phyloP scores from a whole-genome alignment of 2,888 invertebrate species.

The Acanthococcus lagerstroemiae region DNA sequence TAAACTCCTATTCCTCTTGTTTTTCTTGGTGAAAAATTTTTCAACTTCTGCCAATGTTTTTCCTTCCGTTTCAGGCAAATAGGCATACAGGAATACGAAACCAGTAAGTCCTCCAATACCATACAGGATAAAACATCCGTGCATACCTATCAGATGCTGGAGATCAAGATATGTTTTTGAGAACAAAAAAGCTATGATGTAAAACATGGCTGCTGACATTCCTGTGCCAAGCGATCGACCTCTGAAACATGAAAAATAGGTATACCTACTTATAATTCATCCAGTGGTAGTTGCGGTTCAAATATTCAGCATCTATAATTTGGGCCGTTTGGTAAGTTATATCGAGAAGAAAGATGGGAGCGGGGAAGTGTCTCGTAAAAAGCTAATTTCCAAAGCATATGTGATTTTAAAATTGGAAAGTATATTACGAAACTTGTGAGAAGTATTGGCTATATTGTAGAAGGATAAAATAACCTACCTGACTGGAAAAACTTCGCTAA shows the following conservation, averaged over 20 bases:
- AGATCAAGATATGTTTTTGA: slow-evolving; percentile 45
- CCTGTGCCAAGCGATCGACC: slow-evolving; percentile 49
- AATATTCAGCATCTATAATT: too few species aligned
- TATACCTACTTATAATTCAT: too few species aligned
- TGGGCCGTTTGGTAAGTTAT: too few species aligned
- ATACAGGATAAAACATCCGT: slow-evolving; percentile 39
- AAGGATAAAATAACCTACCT: slow-evolving; percentile 45
- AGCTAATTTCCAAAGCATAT: too few species aligned
- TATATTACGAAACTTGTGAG: too few species aligned
- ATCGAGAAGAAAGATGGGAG: too few species aligned
- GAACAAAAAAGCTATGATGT: slow-evolving; percentile 46
- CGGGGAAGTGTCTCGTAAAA: too few species aligned
- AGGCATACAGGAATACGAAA: slow-evolving; percentile 52
- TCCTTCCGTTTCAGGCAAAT: slow-evolving; percentile 73
- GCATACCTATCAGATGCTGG: slow-evolving; percentile 33
- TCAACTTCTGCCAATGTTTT: slow-evolving; percentile 48
- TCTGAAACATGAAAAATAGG: slow-evolving; percentile 40
- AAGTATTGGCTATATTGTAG: too few species aligned
- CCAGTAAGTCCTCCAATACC: slow-evolving; percentile 47
- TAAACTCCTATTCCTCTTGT: neutral
- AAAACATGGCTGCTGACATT: slow-evolving; percentile 47
- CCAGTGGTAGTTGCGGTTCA: too few species aligned
- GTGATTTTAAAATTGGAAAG: too few species aligned
- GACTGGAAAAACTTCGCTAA: slow-evolving; percentile 51
- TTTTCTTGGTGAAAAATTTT: slow-evolving; percentile 10